Evolutionary conservation across 2,797 vertebrate genomes (phyloP).

Genomic region (Anableps anableps): DNA sequence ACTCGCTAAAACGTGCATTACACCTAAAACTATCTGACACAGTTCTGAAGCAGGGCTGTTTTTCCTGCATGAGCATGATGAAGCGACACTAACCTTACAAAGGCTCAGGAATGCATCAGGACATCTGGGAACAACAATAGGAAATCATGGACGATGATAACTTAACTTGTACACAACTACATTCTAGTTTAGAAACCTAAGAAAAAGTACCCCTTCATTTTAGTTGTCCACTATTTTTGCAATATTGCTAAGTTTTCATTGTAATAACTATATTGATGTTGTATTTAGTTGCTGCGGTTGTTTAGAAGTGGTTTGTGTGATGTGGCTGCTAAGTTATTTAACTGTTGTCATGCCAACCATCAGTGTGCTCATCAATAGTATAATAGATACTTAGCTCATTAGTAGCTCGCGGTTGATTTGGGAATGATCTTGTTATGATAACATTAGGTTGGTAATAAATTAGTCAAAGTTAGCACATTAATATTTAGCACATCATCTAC

Average conservation of each 20-base stretch:
- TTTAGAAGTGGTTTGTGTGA: background rate
- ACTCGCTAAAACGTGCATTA: constrained; percentile 62
- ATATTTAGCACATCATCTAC: background rate
- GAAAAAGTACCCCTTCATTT: background rate
- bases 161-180: background rate
- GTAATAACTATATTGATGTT: background rate
- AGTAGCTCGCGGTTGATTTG: too few relatives aligned
- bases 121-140: background rate
- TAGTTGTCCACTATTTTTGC: background rate
- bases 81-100: background rate
- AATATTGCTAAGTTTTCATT: background rate
- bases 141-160: background rate
- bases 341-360: background rate
- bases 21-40: constrained; percentile 33
- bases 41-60: constrained; percentile 15
- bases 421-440: too few relatives aligned
- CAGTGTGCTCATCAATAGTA: background rate
- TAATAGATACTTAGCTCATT: background rate
- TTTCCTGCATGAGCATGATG: constrained; percentile 12
- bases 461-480: background rate
- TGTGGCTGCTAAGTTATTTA: background rate
- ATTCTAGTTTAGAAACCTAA: background rate
- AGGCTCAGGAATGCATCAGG: background rate
- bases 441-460: background rate
- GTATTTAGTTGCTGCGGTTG: background rate